Conservation (phyloP, 2,113 vertebrate species). For the Cettia cetti region DNA sequence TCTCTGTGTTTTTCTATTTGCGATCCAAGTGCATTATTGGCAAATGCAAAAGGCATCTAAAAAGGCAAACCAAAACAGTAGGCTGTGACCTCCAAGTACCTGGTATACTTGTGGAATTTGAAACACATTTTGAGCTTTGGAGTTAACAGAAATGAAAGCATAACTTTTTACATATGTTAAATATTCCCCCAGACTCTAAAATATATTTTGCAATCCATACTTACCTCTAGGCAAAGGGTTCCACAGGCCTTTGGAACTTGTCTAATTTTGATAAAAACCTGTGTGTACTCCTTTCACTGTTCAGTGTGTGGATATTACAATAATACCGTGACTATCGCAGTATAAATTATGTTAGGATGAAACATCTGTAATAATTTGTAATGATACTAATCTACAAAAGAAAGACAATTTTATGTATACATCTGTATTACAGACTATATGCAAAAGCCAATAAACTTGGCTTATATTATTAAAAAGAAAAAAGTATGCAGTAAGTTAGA, state of each 20-base stretch:
- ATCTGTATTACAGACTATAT: background rate
- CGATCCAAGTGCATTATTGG: background rate
- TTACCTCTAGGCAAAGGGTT: background rate
- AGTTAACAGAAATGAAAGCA: constrained; percentile 12
- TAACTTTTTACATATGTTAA: background rate
- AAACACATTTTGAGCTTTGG: constrained; percentile 14
- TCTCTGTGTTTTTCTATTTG: background rate
- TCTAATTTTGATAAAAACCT: constrained; percentile 4
- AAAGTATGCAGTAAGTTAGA: background rate
- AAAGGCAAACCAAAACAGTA: constrained; percentile 18
- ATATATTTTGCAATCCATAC: background rate
- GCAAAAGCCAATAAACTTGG: background rate
- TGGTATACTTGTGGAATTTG: background rate
- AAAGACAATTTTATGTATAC: constrained; percentile 5
- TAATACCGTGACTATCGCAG: background rate
- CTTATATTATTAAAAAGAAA: background rate
- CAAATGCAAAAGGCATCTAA: background rate
- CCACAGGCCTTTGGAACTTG: background rate
- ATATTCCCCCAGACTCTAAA: background rate
- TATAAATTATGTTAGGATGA: background rate
- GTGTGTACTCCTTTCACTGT: background rate
- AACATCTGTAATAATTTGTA: constrained; percentile 8
- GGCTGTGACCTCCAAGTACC: background rate
- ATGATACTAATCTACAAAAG: constrained; percentile 11
- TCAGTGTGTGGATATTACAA: background rate